Evolutionary conservation across 2,113 vertebrate genomes (phyloP), one percentile per base, ranked within the genome.

Genomic region (Psettodes erumei): DNA sequence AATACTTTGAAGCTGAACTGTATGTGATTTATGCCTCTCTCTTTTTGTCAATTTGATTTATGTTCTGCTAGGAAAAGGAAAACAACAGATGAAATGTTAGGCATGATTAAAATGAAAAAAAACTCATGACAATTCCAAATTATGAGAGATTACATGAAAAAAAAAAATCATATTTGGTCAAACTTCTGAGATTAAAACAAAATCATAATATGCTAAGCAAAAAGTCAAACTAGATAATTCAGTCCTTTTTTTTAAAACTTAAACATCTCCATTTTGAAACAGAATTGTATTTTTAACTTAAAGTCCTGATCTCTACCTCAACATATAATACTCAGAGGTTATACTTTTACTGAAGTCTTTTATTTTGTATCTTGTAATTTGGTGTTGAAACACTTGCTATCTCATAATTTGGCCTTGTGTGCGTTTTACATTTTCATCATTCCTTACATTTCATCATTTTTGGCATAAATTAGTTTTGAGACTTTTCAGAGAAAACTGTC

Each of bases 1-100:
- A 64, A 71, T 76, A 58, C 73, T 77, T 62, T 75, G 45, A 67
- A 68, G 50, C 33, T 62, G 2, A 73, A 72, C 71, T 74, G 60
- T 37, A 45, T 58, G 68, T 84, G 63, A 79, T 71, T 81, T 86
- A 81, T 79, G 71, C 75, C 75, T 63, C 13, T n/a, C n/a, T n/a
- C n/a, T 75, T 42, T 59, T 42, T 47, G 56, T 33, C 45, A 43
- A 50, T 67, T 87, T 40, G 23, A 66, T 77, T 68, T 67, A 63
- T 64, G 48, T 76, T 77, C 18, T 62, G 28, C 21, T 25, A 51
- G 19, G n/a, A 45, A 43, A 77, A 72, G 23, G 16, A n/a, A 38
- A 45, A 48, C 33, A 3, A 9, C 8, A 6, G 15, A 51, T 32
- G 21, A 50, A 6, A 38, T 8, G 4, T 35, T 7, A 1, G 16